Percentiles rank a stretch among this genome's conserved stretches.
Conservation (phyloP, 2,113 vertebrate species). For the Takifugu flavidus region DNA sequence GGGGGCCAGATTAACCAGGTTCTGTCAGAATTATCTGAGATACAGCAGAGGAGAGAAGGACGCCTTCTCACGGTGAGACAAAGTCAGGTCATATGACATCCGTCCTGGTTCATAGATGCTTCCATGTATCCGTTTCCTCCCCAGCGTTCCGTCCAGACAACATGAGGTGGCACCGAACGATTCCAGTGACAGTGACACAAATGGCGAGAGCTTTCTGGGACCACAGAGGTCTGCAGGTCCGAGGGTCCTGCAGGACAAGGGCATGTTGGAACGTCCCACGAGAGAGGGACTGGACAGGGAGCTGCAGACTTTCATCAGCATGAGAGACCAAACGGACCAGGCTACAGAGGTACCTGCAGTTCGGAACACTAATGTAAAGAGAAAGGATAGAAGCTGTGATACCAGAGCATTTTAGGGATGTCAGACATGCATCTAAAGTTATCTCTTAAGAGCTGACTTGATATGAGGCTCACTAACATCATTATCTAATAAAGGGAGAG, state of each 20-base stretch:
- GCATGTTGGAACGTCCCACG: conserved; percentile 64
- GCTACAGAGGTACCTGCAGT: conserved; percentile 70
- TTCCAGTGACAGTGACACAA: conserved; percentile 50
- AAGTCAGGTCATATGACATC: neutral
- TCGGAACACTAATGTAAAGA: too few species aligned
- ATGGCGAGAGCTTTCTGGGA: conserved; percentile 68
- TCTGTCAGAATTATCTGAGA: conserved; percentile 45
- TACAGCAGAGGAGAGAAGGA: conserved; percentile 56
- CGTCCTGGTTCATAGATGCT: neutral
- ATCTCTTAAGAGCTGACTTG: too few species aligned
- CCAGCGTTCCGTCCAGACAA: conserved; percentile 27
- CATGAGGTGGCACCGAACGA: conserved; percentile 30
- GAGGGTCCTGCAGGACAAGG: neutral
- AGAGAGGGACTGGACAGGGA: conserved; percentile 79
- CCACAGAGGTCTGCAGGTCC: neutral
- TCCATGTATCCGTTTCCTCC: neutral
- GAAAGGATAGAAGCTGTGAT: too few species aligned
- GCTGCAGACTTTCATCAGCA: conserved; percentile 82
- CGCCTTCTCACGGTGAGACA: conserved; percentile 64
- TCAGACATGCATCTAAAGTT: too few species aligned
- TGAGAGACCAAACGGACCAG: conserved; percentile 77
- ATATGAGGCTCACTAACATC: conserved; percentile 7
- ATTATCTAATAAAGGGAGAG: conserved; percentile 31
- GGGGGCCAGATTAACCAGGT: conserved; percentile 56
- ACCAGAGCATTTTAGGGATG: too few species aligned